Evolutionary conservation across 2,888 invertebrate species (phyloP).

Genomic region (Seladonia tumulorum): DNA sequence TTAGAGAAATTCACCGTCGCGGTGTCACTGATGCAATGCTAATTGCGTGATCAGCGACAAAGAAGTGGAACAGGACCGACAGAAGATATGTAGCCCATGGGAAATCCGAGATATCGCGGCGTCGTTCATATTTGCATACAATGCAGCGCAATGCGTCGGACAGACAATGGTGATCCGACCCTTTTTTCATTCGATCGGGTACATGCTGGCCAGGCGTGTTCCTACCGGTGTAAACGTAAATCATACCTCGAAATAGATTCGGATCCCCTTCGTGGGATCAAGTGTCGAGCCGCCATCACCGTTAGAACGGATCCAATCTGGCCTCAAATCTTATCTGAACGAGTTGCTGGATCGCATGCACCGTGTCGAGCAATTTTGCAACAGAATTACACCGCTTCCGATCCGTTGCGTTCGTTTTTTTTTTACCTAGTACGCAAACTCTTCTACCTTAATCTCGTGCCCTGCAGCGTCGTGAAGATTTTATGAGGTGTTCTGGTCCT

Average conservation of each 20-base stretch:
- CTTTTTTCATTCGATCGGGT: constrained; percentile 48
- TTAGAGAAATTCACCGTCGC: constrained; percentile 16
- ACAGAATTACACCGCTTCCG: constrained; percentile 42
- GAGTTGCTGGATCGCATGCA: constrained; percentile 31
- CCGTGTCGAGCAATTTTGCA: constrained; percentile 45
- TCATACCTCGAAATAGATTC: constrained; percentile 73
- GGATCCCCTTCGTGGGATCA: constrained; percentile 58
- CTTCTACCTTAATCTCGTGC: background rate
- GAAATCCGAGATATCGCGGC: constrained; percentile 60
- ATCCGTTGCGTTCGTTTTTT: background rate
- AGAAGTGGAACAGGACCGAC: constrained; percentile 42
- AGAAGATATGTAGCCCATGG: constrained; percentile 19
- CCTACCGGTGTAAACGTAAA: constrained; percentile 68
- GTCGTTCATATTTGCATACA: constrained; percentile 70
- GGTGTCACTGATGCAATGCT: constrained; percentile 31
- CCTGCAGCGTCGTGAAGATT: background rate
- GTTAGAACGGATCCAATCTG: constrained; percentile 61
- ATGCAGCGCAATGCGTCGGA: constrained; percentile 62
- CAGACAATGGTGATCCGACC: constrained; percentile 56
- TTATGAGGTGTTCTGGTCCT: background rate
- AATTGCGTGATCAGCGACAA: constrained; percentile 46
- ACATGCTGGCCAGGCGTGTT: constrained; percentile 48
- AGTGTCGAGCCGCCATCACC: constrained; percentile 54
- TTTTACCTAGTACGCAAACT: background rate
- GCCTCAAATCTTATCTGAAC: constrained; percentile 63